phyloP scores from a whole-genome alignment of 2,888 invertebrate genomes.

The Esperia sulphurella region DNA sequence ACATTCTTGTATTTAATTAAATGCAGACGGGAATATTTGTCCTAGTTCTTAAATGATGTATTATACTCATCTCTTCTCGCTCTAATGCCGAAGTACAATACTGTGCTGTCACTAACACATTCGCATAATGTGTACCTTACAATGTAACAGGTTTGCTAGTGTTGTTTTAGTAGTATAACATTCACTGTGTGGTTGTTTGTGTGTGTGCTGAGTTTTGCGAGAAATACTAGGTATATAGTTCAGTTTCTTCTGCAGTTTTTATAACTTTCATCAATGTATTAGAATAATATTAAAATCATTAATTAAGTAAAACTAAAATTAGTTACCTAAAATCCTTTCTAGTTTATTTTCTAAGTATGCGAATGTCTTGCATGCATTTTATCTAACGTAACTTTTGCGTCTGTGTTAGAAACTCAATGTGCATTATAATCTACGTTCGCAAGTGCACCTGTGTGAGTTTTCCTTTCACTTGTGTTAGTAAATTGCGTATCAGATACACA shows the following conservation, averaged over 20 bases:
- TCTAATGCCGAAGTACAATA: slow-evolving; percentile 70
- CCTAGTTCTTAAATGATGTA: slow-evolving; percentile 67
- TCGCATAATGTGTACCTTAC: slow-evolving; percentile 12
- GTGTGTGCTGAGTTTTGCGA: slow-evolving; percentile 8
- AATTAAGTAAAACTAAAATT: too few species aligned
- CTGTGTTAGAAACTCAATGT: slow-evolving; percentile 28
- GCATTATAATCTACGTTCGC: slow-evolving; percentile 26
- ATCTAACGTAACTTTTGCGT: slow-evolving; percentile 22
- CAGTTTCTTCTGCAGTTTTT: too few species aligned
- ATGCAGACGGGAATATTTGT: slow-evolving; percentile 57
- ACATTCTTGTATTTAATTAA: slow-evolving; percentile 54
- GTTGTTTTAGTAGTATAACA: slow-evolving; percentile 11
- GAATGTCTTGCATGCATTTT: slow-evolving; percentile 37
- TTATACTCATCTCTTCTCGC: slow-evolving; percentile 62
- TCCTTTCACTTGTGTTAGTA: slow-evolving; percentile 20
- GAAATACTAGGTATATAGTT: not conserved
- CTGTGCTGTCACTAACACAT: slow-evolving; percentile 47
- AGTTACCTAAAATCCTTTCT: too few species aligned
- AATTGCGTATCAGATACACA: slow-evolving; percentile 15
- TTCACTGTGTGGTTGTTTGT: slow-evolving; percentile 12
- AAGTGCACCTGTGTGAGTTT: slow-evolving; percentile 26
- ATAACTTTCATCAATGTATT: too few species aligned
- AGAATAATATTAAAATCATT: too few species aligned
- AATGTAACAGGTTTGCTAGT: slow-evolving; percentile 6
- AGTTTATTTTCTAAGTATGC: not conserved